Conservation (phyloP, 2,888 invertebrate species). For the Eurytoma adleriae region DNA sequence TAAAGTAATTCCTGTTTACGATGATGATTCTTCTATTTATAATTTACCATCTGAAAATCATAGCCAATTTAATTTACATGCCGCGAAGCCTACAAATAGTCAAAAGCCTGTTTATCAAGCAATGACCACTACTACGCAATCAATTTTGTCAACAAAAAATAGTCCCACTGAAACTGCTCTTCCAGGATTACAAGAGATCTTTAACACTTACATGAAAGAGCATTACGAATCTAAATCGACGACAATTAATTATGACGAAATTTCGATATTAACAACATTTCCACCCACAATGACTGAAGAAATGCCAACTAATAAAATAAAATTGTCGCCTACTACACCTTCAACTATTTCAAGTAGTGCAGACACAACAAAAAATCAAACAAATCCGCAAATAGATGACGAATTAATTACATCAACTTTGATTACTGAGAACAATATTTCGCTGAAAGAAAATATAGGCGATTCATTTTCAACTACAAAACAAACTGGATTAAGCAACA, state of each 20-base stretch:
- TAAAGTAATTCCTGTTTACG: conserved; percentile 56
- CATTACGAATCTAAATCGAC: conserved; percentile 51
- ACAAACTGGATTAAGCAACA: neutral
- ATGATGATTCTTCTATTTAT: conserved; percentile 47
- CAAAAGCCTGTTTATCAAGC: neutral
- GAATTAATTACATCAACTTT: neutral
- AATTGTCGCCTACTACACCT: conserved; percentile 6
- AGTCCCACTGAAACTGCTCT: conserved; percentile 20
- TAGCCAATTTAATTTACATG: neutral
- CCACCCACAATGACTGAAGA: conserved; percentile 16
- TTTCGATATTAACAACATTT: conserved; percentile 41
- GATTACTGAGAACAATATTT: neutral
- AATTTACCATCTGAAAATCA: conserved; percentile 20
- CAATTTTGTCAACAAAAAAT: conserved; percentile 13
- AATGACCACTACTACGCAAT: neutral
- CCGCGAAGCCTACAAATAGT: neutral
- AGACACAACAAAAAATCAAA: neutral
- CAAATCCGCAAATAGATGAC: neutral
- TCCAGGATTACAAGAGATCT: conserved; percentile 46
- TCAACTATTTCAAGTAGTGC: neutral
- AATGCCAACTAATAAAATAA: neutral
- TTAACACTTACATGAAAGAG: conserved; percentile 56
- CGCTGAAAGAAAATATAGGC: conserved; percentile 4
- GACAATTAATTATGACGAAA: conserved; percentile 43
- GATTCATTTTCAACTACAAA: neutral